Evolutionary conservation across 2,113 vertebrate genomes (phyloP), one percentile per base, ranked within the genome.

Genomic region (Thamnaconus septentrionalis): DNA sequence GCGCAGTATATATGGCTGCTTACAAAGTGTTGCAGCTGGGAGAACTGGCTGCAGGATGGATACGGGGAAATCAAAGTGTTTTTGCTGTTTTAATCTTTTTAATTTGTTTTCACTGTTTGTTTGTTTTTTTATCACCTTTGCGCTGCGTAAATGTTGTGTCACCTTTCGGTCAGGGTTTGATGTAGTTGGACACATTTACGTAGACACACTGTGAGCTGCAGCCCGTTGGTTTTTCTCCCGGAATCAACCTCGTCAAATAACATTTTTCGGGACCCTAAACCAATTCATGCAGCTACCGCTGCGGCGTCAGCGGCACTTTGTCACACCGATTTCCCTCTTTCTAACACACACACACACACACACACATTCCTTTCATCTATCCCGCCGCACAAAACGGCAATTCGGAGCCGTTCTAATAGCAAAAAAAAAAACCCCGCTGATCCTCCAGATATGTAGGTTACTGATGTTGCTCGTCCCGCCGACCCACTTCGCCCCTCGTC

Each of bases 401-500:
- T 60, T 45, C 44, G 9, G 56, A 55, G 52, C 64, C 0, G 4
- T 57, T 59, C 53, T 55, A 61, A 69, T 71, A 18, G 18, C 18
- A 31, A 31, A 31, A 31, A 60, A 66, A 76, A 67, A 41, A 64
- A 70, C 61, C 59, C 53, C 3, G 4, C 11, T 53, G 49, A 45
- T 50, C 56, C 54, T 51, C 41, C 41, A 42, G 41, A 71, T 58
- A 76, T 76, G 64, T 80, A 75, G 65, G 81, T 78, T 75, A 82
- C 56, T 7, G 18, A 31, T 31, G 18, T 31, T 31, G 18, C 18
- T 31, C 18, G 64, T 50, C 12, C 53, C 60, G 60, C 69, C 43
- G 7, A 41, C 55, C 66, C 64, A 41, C 53, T 59, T 71, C 7
- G 5, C 59, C 8, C 43, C 65, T 69, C 56, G 7, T 63, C 45